Evolutionary conservation across 1,140 invertebrate species (phyloP).

Genomic region (Heliconius himera): DNA sequence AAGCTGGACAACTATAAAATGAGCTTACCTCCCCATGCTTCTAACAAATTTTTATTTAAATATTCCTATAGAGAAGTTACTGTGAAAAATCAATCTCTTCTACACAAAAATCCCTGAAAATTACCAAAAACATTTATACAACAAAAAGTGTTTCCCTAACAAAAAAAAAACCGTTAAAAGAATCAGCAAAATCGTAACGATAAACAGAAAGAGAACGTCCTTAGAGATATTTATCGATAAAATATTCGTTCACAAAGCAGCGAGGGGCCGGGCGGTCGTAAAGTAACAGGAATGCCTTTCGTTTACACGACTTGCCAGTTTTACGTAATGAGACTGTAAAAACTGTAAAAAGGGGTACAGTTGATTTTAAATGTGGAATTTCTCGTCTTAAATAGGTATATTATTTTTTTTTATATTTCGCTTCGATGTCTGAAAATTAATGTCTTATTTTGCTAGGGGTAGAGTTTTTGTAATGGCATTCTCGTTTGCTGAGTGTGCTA

Average conservation of each 20-base stretch:
- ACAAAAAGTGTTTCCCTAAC: conserved; percentile 47
- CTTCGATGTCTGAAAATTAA: conserved; percentile 10
- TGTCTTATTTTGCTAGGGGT: background rate
- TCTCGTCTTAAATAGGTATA: background rate
- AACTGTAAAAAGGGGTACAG: conserved; percentile 14
- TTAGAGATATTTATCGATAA: conserved; percentile 71
- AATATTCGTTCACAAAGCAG: conserved; percentile 60
- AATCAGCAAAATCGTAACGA: conserved; percentile 70
- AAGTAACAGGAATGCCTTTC: conserved; percentile 45
- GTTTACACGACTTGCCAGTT: conserved; percentile 24
- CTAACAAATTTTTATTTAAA: no score
- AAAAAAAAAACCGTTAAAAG: conserved; percentile 63
- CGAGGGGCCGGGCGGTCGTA: conserved; percentile 49
- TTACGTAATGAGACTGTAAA: conserved; percentile 37
- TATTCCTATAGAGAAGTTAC: no score
- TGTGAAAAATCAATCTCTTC: no score
- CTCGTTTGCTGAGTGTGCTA: background rate
- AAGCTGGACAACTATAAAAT: no score
- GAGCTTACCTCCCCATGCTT: no score
- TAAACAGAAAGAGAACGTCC: conserved; percentile 69
- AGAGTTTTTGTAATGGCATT: background rate
- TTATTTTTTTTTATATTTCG: background rate
- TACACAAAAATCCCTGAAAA: background rate
- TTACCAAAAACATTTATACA: background rate
- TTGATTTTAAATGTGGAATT: conserved; percentile 15